Base-by-base conservation (phyloP, 2,888 invertebrate species). In the Piscicola geometra region DNA sequence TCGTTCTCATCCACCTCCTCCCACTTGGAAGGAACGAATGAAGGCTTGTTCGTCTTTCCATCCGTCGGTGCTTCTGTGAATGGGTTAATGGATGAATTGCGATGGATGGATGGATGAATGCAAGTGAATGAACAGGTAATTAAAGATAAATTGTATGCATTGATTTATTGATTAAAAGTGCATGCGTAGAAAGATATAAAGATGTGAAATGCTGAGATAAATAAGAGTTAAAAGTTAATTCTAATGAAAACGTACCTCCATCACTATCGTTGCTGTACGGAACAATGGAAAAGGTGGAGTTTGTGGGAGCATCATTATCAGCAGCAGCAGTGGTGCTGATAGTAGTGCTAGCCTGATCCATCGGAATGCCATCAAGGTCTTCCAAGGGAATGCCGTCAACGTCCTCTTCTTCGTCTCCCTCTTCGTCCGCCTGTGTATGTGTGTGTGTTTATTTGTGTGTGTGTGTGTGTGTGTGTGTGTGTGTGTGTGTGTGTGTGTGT, bases 1-100 rank as follows among this genome's bases (percentile, higher is more conserved):
- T 91, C 90, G 81, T 91, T 90, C 33, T 94, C 93, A 86, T 96
- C 95, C 33, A 98, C 92, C 67, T 92, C 92, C 88, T 98, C 96
- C 97, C 97, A 98, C 85, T 94, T 93, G 0, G 95, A 95, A 12
- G 93, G 92, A 76, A 94, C 91, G 87, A 96, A 83, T 71, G 68
- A 64, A 0, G 76, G 69, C 25, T 67, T 68, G 52, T 33, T 21
- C 25, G 50, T 50, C 35, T 73, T 30, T 28, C n/a, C 35, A 1
- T n/a, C 0, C 32, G 30, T 35, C 33, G 60, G 30, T 35, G 60
- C 60, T 18, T 56, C n/a, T 56, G 25, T 56, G 41, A 41, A 41
- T 15, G 5, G 15, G 41, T 41, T 9, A 15, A 41, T 41, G 41
- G 41, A 41, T 41, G 15, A 15, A 41, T 41, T 41, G 41, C 41